These are phyloP conservation scores for Ptychadena robeensis DNA, from an alignment of 2,797 vertebrate species.

Conservation along the genomic window DNA sequence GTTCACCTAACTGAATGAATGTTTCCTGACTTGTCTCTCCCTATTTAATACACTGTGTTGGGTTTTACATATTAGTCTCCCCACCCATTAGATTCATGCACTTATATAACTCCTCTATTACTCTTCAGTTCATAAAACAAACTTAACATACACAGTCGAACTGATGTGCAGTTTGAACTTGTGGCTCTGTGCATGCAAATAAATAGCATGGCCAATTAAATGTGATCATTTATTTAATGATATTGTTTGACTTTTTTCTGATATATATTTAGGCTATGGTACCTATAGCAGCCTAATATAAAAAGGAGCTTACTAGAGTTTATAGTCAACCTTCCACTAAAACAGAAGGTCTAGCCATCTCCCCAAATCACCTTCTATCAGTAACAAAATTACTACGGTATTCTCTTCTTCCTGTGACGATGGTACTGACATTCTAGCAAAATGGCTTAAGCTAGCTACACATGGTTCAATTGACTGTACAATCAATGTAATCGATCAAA, in stretches of 20 bases:
- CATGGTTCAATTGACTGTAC: too few relatives aligned
- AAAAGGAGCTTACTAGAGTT: background rate
- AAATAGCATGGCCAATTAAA: background rate
- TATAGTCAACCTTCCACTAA: too few relatives aligned
- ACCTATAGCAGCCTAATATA: too few relatives aligned
- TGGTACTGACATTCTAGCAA: too few relatives aligned
- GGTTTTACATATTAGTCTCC: constrained; percentile 21
- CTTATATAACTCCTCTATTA: background rate
- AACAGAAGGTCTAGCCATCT: too few relatives aligned
- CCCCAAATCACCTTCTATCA: too few relatives aligned
- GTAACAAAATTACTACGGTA: too few relatives aligned
- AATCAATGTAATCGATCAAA: too few relatives aligned
- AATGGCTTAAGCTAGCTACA: too few relatives aligned
- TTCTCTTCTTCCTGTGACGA: too few relatives aligned
- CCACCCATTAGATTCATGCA: background rate
- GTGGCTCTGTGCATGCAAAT: background rate
- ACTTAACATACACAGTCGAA: constrained; percentile 3
- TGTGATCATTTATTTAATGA: background rate
- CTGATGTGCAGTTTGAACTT: background rate
- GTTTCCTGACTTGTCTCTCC: constrained; percentile 47
- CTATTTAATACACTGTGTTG: constrained; percentile 38
- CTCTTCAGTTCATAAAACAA: background rate
- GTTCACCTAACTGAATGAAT: constrained; percentile 22
- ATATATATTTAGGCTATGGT: background rate
- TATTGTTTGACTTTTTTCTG: background rate